These are phyloP conservation scores for Anas platyrhynchos DNA, from an alignment of 2,113 vertebrate genomes.

Conservation along the genomic window DNA sequence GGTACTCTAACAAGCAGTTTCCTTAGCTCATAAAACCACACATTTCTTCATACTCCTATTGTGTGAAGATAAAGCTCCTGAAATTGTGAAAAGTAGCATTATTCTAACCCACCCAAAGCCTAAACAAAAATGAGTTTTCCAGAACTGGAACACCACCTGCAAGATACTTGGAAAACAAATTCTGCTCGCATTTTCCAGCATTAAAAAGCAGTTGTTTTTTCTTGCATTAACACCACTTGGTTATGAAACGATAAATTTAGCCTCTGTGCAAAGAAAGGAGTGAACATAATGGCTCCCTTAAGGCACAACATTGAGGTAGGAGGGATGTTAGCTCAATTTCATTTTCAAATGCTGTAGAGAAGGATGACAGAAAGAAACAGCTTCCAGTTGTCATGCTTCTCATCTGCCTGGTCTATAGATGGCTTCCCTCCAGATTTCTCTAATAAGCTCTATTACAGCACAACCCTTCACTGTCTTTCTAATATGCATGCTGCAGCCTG, in stretches of 20 bases:
- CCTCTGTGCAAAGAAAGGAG: constrained; percentile 4
- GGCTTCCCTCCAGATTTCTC: neutral
- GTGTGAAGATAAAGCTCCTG: neutral
- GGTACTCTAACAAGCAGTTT: neutral
- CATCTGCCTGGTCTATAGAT: neutral
- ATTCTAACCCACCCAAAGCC: neutral
- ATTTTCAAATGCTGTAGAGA: neutral
- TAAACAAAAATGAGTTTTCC: neutral
- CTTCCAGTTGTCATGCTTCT: constrained; percentile 26
- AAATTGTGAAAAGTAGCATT: neutral
- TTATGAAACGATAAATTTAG: constrained; percentile 17
- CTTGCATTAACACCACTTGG: constrained; percentile 29
- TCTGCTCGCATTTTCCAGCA: neutral
- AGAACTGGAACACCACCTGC: neutral
- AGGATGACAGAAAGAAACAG: neutral
- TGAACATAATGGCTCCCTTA: neutral
- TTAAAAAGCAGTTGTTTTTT: constrained; percentile 30
- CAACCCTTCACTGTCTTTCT: neutral
- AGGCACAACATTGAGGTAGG: neutral
- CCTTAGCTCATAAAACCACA: neutral
- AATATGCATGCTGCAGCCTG: neutral
- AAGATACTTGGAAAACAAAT: constrained; percentile 23
- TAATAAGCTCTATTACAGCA: neutral
- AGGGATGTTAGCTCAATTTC: constrained; percentile 21
- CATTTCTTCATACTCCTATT: neutral